Evolutionary conservation across 2,888 invertebrate species (phyloP), one percentile per base, ranked within the genome.

Genomic region (Lasioglossum figueresi): DNA sequence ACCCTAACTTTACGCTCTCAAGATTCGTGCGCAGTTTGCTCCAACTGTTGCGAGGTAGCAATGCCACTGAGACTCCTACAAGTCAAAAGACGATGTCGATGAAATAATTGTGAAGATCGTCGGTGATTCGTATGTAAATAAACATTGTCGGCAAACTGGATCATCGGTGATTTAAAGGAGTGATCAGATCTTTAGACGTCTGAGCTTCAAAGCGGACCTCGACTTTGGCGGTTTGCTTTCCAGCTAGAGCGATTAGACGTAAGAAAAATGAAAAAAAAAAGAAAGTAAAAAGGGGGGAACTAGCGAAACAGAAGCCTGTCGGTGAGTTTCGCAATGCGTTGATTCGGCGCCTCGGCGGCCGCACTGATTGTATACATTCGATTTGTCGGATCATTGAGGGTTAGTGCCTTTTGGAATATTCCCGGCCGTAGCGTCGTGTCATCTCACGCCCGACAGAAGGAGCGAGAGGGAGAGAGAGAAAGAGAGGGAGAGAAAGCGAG

Each of bases 361-460:
- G 79, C 80, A 81, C 89, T 89, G 89, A 86, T 89, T 89, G 90
- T 91, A 84, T 91, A 92, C 37, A 37, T 89, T 91, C 89, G 78
- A 89, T 89, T 83, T 78, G 88, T 86, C 87, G 88, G 80, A 90
- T 91, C 85, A 85, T 89, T 86, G 91, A 91, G 88, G 88, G 89
- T 92, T 91, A 93, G 93, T 93, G 93, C 93, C 93, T 93, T 93
- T 92, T 87, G 85, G 81, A 89, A 91, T 91, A 88, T 85, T 87
- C 88, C 89, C 87, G 85, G 81, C 85, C 86, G 87, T 80, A 85
- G 84, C 77, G 79, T 82, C 86, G 87, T 84, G 85, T 84, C 88
- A 77, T 82, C 68, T 37, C 72, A 70, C 85, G 86, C 87, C 87
- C 84, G 87, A 84, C 76, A 83, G 75, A 84, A 84, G 27, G 70